Evolutionary conservation across 2,797 vertebrate species (phyloP), one percentile per base, ranked within the genome.

Genomic region (Mus minutoides): DNA sequence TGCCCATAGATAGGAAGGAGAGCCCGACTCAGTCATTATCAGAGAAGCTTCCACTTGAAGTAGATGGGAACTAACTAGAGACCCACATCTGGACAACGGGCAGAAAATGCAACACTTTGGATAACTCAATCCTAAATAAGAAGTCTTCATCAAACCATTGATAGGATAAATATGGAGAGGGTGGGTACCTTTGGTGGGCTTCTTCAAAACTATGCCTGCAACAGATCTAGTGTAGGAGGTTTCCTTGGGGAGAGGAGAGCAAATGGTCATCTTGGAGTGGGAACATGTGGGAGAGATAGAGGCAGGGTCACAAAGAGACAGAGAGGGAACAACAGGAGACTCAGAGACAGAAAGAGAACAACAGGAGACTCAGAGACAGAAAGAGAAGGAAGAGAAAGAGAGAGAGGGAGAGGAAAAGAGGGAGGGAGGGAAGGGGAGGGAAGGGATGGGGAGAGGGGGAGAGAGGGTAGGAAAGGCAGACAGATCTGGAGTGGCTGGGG

Each of bases 391-490:
- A 29, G 26, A 11, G 11, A 29, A 3, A 62, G 24, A 10, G 9
- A 21, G 29, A 64, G 46, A 46, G 46, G 46, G 46, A 8, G 46
- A 1, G 6, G 46, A 8, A 46, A 8, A 6, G 46, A 46, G 22
- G 24, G 58, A 24, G 0, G 7, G 58, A 60, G 8, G 8, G 16
- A 7, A 6, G 7, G 6, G 17, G 19, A 24, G 22, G 7, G 56
- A 6, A 22, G 56, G 6, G 21, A 7, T 2, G 7, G 0, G 26
- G 9, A 12, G 10, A 11, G 26, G 10, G 3, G 10, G 31, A 34
- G 64, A 14, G 31, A 34, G 29, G 64, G 14, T 13, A 67, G 64
- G 29, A 13, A 34, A 34, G 62, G 62, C 29, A 67, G 29, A 62
- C 60, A 67, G 64, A 67, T 6, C 4, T 34, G 13, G 64, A 5